A percentile compares a stretch with the other conserved stretches of the same genome.
These are phyloP conservation scores for Amphiura filiformis DNA, from an alignment of 35 echinoderm and acorn worm species.

Conservation along the genomic window DNA sequence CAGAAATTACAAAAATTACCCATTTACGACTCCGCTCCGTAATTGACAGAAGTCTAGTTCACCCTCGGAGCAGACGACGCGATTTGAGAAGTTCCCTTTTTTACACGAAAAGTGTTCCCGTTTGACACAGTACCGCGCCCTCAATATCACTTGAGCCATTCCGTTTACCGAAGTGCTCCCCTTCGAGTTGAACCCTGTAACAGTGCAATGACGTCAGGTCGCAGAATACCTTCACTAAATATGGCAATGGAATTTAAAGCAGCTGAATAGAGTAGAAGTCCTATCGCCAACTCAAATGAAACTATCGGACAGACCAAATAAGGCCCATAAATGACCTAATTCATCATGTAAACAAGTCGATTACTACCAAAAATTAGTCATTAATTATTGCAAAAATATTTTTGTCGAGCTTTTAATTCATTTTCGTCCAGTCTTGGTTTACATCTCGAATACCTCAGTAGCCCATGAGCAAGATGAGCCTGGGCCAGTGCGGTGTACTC, in stretches of 20 bases:
- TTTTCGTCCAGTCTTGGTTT: no score
- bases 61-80: no score
- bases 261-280: slow-evolving; percentile 35
- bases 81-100: no score
- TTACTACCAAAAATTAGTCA: background rate
- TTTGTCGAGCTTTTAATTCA: no score
- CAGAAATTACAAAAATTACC: no score
- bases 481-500: background rate
- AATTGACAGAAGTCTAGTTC: no score
- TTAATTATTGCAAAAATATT: background rate
- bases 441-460: background rate
- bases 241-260: slow-evolving; percentile 85
- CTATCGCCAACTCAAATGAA: slow-evolving; percentile 21
- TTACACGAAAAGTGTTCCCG: no score
- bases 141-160: background rate
- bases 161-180: background rate
- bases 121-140: slow-evolving; percentile 11
- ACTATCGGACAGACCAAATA: background rate
- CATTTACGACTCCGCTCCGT: no score
- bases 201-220: slow-evolving; percentile 74
- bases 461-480: background rate
- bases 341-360: background rate
- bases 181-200: background rate
- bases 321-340: slow-evolving; percentile 18
- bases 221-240: slow-evolving; percentile 98